Base-by-base conservation (phyloP, 2,797 vertebrate species). In the Myiotriccus ornatus region DNA sequence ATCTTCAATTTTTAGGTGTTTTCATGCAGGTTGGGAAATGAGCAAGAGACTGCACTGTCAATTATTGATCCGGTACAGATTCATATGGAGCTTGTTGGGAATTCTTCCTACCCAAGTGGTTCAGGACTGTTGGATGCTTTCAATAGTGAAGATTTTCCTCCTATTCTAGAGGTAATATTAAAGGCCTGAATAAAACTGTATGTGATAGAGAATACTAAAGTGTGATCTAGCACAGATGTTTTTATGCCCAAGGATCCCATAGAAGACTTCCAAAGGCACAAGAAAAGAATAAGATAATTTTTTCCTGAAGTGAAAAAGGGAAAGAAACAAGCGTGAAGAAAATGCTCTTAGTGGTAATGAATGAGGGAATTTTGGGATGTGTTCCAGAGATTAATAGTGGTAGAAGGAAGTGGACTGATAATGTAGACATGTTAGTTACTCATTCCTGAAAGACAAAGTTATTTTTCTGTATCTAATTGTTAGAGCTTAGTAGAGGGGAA, bases 41-140 rank as follows among this genome's bases (percentile, higher is more conserved):
- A 99, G 85, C 99, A 99, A 27, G 99, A 99, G 89, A 99, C 99
- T 0, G 99, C 99, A 4, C 97, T 99, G 90, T 99, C 99, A 8
- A 99, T 99, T 87, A 98, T 99, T 10, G 99, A 99, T 93, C 99
- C 99, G 0, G 99, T 99, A 39, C 99, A 99, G 75, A 97, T 99
- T 46, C 99, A 99, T 37, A 97, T 99, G 94, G 99, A 99, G 91
- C 98, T 99, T 34, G 98, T 99, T 95, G 99, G 99, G 18, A 99
- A 98, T 95, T 98, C 99, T 77, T 99, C 98, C 2, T 99, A 99
- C 86, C 98, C 99, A 43, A 99, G 98, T 92, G 99, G 98, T 82
- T 99, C 99, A 1, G 99, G 99, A 7, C 96, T 99, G 41, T 96
- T 99, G 97, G 99, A 99, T 77, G 99, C 99, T 25, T 99, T 99